A percentile compares a stretch with the other conserved stretches of the same genome.
phyloP scores from a whole-genome alignment of 2,888 invertebrate genomes.

The Pseudococcus longispinus region DNA sequence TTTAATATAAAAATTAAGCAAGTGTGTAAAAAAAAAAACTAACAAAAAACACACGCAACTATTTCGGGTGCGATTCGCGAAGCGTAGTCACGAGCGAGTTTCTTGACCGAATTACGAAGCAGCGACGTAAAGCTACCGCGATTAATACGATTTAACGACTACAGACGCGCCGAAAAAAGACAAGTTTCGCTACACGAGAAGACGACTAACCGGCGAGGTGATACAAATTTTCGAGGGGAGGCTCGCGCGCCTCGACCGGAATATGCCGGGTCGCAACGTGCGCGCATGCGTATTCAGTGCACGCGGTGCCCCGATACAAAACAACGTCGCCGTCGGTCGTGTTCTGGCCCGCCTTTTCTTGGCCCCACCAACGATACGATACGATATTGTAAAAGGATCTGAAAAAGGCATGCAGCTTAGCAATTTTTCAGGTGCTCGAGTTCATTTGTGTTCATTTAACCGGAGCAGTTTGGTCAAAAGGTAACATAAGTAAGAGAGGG shows the following conservation, averaged over 20 bases:
- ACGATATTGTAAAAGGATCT: background rate
- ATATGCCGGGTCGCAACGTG: conserved; percentile 53
- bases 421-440: background rate
- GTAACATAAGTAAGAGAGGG: no score
- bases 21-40: background rate
- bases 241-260: conserved; percentile 48
- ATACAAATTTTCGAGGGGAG: conserved; percentile 48
- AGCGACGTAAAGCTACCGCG: conserved; percentile 8
- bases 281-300: conserved; percentile 33
- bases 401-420: background rate
- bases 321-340: background rate
- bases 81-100: background rate
- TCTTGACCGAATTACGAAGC: conserved; percentile 36
- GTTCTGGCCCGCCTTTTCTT: background rate
- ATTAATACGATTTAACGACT: conserved; percentile 20
- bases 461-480: no score
- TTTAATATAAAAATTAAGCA: background rate
- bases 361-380: background rate
- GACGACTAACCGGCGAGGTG: conserved; percentile 47
- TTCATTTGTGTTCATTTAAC: background rate
- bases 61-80: background rate
- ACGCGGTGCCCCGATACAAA: background rate
- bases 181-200: background rate
- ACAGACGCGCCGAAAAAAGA: conserved; percentile 10
- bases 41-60: background rate